Conservation (phyloP, 2,113 vertebrate species). For the Pyrgilauda ruficollis region DNA sequence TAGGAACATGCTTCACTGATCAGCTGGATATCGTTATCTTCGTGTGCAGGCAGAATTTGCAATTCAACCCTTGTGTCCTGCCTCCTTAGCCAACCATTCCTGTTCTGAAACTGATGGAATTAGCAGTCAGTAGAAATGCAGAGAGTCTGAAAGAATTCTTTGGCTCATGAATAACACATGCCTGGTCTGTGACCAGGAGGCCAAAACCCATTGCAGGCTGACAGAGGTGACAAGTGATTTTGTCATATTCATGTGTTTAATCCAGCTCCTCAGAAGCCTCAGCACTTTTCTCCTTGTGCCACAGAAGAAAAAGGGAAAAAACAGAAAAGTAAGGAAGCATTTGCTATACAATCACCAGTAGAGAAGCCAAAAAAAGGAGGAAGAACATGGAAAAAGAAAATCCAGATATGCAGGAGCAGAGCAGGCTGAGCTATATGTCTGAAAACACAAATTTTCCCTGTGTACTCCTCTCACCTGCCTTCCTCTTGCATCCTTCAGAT, state of each 20-base stretch:
- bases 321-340: not conserved
- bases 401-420: not conserved
- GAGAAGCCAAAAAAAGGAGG: not conserved
- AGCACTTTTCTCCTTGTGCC: not conserved
- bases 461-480: not conserved
- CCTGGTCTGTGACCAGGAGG: conserved; percentile 6
- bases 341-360: not conserved
- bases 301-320: not conserved
- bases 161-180: conserved; percentile 36
- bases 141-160: not conserved
- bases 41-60: not conserved
- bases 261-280: not conserved
- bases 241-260: conserved; percentile 4
- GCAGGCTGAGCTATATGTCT: not conserved
- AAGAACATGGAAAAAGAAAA: not conserved
- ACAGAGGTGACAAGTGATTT: conserved; percentile 12
- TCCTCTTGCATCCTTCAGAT: not conserved
- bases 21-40: not conserved
- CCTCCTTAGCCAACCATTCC: not conserved
- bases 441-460: not conserved
- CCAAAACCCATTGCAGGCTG: not conserved
- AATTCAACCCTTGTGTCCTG: not conserved
- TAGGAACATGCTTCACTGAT: not conserved
- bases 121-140: conserved; percentile 15
- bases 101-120: not conserved